These are phyloP conservation scores for Phyllostomus hastatus DNA, from an alignment of 2,113 vertebrate genomes.

Conservation along the genomic window DNA sequence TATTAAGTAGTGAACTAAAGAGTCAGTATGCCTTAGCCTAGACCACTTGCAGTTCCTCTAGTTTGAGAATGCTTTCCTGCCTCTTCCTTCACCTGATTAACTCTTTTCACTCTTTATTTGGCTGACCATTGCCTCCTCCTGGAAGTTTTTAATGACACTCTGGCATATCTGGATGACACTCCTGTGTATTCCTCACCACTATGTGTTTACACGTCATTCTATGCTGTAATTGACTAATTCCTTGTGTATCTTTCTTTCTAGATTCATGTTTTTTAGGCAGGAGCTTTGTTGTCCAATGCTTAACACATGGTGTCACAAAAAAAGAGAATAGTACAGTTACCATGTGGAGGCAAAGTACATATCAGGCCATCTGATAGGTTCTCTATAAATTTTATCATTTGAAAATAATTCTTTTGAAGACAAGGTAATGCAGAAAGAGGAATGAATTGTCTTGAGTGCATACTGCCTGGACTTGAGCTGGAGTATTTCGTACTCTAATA, in stretches of 20 bases:
- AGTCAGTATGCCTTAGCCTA: background rate
- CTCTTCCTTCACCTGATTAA: background rate
- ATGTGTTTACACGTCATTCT: background rate
- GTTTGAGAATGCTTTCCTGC: background rate
- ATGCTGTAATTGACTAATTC: background rate
- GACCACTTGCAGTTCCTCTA: background rate
- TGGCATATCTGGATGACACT: background rate
- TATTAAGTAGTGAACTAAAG: too few relatives aligned
- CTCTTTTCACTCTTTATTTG: background rate
- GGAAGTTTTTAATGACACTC: background rate
- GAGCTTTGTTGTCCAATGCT: background rate
- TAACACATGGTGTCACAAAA: background rate
- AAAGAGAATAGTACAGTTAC: background rate
- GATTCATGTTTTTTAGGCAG: background rate
- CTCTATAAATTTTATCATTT: background rate
- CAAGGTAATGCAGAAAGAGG: background rate
- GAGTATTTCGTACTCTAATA: background rate
- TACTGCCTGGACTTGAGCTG: background rate
- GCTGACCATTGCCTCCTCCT: background rate
- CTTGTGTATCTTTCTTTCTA: background rate
- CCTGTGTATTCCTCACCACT: background rate
- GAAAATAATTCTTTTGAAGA: background rate
- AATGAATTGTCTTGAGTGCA: background rate
- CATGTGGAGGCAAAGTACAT: background rate
- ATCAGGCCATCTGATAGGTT: background rate